Evolutionary conservation across 53 echinoderm and acorn worm genomes (phyloP).

Genomic region (Astropecten irregularis): DNA sequence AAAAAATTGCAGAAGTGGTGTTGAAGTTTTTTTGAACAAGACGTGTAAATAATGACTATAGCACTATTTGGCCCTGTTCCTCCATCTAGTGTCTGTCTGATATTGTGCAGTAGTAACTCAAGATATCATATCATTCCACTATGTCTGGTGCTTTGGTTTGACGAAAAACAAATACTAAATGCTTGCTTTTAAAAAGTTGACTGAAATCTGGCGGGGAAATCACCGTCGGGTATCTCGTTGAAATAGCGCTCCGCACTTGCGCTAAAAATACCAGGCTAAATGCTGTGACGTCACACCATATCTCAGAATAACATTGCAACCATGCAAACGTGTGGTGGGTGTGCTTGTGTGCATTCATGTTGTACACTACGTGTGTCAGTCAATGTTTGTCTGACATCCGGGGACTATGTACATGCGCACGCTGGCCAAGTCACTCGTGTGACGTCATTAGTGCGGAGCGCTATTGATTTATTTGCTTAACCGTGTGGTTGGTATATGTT

Average conservation of each 20-base stretch:
- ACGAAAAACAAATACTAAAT: neutral
- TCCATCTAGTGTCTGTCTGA: constrained; percentile 21
- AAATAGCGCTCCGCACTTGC: too few relatives aligned
- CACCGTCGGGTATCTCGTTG: neutral
- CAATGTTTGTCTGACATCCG: too few relatives aligned
- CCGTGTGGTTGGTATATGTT: neutral
- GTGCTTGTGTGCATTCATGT: too few relatives aligned
- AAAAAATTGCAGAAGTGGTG: neutral
- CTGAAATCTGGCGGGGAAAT: neutral
- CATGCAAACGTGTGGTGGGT: too few relatives aligned
- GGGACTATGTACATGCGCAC: too few relatives aligned
- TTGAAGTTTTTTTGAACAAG: neutral
- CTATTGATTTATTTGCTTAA: neutral
- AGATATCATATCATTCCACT: constrained; percentile 37
- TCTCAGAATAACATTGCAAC: too few relatives aligned
- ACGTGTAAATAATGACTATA: constrained; percentile 13
- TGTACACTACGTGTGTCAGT: too few relatives aligned
- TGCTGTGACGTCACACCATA: too few relatives aligned
- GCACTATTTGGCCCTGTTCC: constrained; percentile 30
- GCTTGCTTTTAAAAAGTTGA: neutral
- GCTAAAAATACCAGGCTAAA: too few relatives aligned
- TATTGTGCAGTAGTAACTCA: neutral
- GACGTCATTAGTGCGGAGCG: too few relatives aligned
- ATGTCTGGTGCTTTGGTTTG: constrained; percentile 15
- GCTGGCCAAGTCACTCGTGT: too few relatives aligned